Conservation (phyloP, 2,888 invertebrate genomes). For the Stenurella melanura region DNA sequence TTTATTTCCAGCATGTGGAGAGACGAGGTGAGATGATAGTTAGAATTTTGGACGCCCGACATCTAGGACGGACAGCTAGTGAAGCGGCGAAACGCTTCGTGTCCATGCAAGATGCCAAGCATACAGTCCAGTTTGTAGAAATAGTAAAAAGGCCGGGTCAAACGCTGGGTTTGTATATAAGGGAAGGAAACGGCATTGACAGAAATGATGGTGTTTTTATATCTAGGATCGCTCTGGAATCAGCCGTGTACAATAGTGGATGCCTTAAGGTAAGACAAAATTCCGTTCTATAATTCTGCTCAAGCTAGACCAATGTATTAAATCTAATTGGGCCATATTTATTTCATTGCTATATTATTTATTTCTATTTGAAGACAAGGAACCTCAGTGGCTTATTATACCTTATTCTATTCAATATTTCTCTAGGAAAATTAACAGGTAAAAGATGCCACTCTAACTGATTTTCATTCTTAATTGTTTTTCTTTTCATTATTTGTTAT, state of each 20-base stretch:
- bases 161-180: constrained; percentile 97
- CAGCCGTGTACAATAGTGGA: constrained; percentile 97
- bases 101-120: constrained; percentile 81
- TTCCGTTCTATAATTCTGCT: neutral
- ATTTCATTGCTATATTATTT: too few relatives aligned
- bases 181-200: constrained; percentile 99
- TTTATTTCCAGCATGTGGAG: constrained; percentile 79
- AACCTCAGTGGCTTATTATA: too few relatives aligned
- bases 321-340: too few relatives aligned
- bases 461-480: too few relatives aligned
- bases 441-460: too few relatives aligned
- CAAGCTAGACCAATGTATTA: too few relatives aligned
- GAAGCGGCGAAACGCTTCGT: constrained; percentile 93
- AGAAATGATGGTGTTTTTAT: constrained; percentile 98
- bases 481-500: too few relatives aligned
- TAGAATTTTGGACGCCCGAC: constrained; percentile 89
- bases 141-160: constrained; percentile 99
- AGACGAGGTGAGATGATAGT: constrained; percentile 96
- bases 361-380: too few relatives aligned
- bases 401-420: too few relatives aligned
- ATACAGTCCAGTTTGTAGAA: constrained; percentile 92
- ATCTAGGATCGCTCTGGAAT: constrained; percentile 95
- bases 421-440: too few relatives aligned
- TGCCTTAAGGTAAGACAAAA: constrained; percentile 83
- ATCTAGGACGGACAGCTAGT: constrained; percentile 89